Evolutionary conservation across 2,113 vertebrate species (phyloP).

Genomic region (Balaenoptera acutorostrata): DNA sequence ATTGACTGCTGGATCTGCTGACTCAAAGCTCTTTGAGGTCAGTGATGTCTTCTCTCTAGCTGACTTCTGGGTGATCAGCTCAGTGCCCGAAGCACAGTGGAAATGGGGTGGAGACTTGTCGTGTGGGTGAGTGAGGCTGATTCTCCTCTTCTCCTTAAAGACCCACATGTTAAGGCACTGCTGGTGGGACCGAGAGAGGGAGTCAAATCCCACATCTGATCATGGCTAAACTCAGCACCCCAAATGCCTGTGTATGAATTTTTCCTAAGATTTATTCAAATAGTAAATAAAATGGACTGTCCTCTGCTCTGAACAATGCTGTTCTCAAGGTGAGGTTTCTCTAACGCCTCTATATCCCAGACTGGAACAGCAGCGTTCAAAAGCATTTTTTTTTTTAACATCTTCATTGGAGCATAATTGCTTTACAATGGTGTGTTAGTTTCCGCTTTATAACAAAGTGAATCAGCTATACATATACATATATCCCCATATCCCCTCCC

Average conservation of each 20-base stretch:
- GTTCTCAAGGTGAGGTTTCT: background rate
- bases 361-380: background rate
- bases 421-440: too few species aligned
- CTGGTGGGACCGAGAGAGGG: background rate
- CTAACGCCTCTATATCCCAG: background rate
- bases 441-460: too few species aligned
- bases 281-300: background rate
- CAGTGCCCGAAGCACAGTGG: background rate
- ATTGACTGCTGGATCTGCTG: rapidly evolving
- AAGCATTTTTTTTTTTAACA: background rate
- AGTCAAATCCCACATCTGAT: background rate
- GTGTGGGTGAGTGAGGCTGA: background rate
- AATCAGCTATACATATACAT: too few species aligned
- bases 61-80: background rate
- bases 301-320: background rate
- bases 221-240: background rate
- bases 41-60: background rate
- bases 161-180: rapidly evolving
- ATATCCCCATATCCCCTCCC: too few species aligned
- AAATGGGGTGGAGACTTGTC: background rate
- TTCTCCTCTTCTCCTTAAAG: background rate
- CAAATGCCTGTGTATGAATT: background rate
- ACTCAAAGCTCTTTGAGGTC: background rate
- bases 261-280: background rate
- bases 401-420: too few species aligned